Evolutionary conservation across 2,797 vertebrate species (phyloP).

Genomic region (Zenarchopterus dispar): DNA sequence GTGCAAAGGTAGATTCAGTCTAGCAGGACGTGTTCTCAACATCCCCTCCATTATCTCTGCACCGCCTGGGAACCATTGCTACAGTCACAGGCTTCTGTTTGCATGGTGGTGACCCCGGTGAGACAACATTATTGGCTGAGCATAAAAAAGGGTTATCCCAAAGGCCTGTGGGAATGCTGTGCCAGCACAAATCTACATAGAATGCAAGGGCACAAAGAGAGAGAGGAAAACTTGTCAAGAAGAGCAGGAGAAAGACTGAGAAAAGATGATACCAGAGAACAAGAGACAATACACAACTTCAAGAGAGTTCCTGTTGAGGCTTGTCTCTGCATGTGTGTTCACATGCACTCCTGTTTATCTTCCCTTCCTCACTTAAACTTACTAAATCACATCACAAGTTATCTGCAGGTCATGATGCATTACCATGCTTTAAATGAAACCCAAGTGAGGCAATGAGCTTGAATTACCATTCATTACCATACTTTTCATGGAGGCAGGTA

Average conservation of each 20-base stretch:
- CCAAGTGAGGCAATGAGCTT: constrained; percentile 34
- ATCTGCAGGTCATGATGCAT: constrained; percentile 56
- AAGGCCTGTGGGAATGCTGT: constrained; percentile 58
- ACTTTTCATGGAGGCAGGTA: constrained; percentile 26
- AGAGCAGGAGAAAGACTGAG: constrained; percentile 25
- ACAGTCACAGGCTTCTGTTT: constrained; percentile 43
- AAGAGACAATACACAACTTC: constrained; percentile 19
- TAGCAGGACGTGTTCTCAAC: constrained; percentile 58
- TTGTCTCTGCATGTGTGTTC: constrained; percentile 19
- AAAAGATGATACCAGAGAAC: constrained; percentile 15
- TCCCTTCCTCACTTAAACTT: constrained; percentile 30
- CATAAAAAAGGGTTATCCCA: constrained; percentile 55
- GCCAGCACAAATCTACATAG: constrained; percentile 47
- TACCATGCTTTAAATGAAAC: constrained; percentile 54
- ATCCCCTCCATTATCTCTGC: constrained; percentile 53
- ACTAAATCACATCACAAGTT: constrained; percentile 51
- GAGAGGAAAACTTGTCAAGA: constrained; percentile 39
- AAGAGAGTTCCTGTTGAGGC: constrained; percentile 12
- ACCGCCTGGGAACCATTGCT: constrained; percentile 55
- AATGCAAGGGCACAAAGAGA: constrained; percentile 42
- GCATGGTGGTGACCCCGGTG: constrained; percentile 49
- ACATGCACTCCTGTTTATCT: constrained; percentile 28
- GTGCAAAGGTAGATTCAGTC: constrained; percentile 57
- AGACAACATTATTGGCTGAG: constrained; percentile 53
- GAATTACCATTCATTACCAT: constrained; percentile 66